Base-by-base conservation (phyloP, 2,888 invertebrate genomes). In the Aphodius sticticus region DNA sequence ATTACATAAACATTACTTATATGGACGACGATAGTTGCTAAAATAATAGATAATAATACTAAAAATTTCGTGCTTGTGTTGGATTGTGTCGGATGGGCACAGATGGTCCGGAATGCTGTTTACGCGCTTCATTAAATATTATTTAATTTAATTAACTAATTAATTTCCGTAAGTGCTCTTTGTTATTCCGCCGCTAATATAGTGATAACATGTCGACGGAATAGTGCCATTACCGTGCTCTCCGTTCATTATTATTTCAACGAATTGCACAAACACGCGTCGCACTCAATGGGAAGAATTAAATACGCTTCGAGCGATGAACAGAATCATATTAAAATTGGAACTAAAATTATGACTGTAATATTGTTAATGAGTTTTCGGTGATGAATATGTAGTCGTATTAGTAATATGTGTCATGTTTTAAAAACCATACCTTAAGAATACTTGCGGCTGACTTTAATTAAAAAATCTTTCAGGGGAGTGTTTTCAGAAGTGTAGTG, bases 121-220 rank as follows among this genome's bases (percentile, higher is more conserved):
- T 53, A 53, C 53, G 12, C 53, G 53, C 53, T 53, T 53, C 53
- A 53, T 53, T 53, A 53, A 53, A 53, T 53, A 53, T 53, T 53
- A 53, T 53, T 53, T 53, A 53, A 53, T 53, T 53, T 53, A 53
- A 53, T 53, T 53, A 53, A 53, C 53, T 53, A 53, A 53, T 53
- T 53, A 53, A 53, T 53, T 53, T 53, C 53, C 53, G 53, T 53
- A 53, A 53, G 53, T 53, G 53, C 53, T 53, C 53, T 53, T 5
- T 53, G 53, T 53, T 53, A 53, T 53, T 53, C 53, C 53, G 53
- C 12, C 9, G 53, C 53, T 53, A 53, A 53, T 53, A 53, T 53
- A 53, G 53, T 53, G 53, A 53, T 53, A 53, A 53, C 53, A 53
- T 53, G 53, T 53, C 53, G 53, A 53, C 53, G 53, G 53, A 53